A percentile compares a stretch with the other conserved stretches of the same genome.
phyloP scores from a whole-genome alignment of 2,113 vertebrate species.

The Fulmarus glacialis region DNA sequence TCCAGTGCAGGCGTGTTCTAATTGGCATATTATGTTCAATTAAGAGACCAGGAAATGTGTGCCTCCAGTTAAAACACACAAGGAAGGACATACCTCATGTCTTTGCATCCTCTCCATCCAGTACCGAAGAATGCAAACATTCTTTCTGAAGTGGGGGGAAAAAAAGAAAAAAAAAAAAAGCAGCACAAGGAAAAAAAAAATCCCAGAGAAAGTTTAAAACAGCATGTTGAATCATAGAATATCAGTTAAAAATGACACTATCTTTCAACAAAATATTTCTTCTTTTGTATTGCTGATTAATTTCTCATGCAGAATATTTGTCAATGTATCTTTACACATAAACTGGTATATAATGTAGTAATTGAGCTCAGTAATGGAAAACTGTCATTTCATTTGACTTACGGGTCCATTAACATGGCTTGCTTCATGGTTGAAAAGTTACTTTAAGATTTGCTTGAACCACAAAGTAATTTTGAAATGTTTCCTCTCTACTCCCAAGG shows the following conservation, averaged over 20 bases:
- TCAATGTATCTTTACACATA: background rate
- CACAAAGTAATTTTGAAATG: background rate
- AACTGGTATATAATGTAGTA: background rate
- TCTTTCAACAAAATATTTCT: background rate
- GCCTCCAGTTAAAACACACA: background rate
- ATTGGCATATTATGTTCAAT: background rate
- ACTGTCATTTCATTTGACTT: background rate
- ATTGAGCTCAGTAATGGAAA: background rate
- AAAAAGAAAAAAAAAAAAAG: background rate
- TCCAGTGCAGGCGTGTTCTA: background rate
- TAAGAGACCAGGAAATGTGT: background rate
- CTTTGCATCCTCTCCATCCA: background rate
- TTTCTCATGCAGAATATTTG: background rate
- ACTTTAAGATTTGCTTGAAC: background rate
- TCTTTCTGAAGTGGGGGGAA: background rate
- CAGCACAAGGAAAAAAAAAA: background rate
- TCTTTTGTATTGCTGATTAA: background rate
- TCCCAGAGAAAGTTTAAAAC: slow-evolving; percentile 1
- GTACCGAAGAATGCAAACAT: background rate
- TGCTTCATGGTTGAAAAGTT: background rate
- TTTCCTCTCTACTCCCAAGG: background rate
- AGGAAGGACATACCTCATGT: background rate
- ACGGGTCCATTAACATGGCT: background rate
- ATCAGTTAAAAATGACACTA: background rate
- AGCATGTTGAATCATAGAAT: background rate